Percentiles rank a stretch among this genome's conserved stretches.
Evolutionary conservation across 2,888 invertebrate species (phyloP).

Genomic region (Mystacides longicornis): DNA sequence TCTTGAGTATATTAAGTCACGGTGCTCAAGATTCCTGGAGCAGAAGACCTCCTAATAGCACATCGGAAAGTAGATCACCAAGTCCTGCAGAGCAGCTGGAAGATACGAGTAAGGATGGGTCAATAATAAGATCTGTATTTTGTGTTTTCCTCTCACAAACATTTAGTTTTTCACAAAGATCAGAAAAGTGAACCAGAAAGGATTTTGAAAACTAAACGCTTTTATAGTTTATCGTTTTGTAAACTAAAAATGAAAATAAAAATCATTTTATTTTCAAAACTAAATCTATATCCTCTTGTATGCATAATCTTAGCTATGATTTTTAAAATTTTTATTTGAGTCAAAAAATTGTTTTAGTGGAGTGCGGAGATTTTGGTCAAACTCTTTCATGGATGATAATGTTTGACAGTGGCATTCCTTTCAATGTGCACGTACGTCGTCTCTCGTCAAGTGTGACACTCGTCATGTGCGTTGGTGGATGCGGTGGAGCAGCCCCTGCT

Average conservation of each 20-base stretch:
- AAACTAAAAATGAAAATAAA: no score
- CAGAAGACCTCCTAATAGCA: slow-evolving; percentile 18
- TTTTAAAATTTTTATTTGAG: no score
- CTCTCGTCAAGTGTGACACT: slow-evolving; percentile 16
- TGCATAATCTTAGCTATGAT: no score
- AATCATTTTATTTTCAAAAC: no score
- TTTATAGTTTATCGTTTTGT: no score
- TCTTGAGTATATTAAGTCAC: slow-evolving; percentile 58
- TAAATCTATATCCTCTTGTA: no score
- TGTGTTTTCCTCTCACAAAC: no score
- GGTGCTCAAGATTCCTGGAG: slow-evolving; percentile 38
- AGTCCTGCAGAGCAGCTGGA: slow-evolving; percentile 17
- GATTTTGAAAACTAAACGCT: no score
- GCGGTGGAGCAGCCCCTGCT: slow-evolving; percentile 12
- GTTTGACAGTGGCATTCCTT: slow-evolving; percentile 13
- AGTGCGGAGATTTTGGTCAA: slow-evolving; percentile 21
- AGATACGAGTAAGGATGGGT: slow-evolving; percentile 3
- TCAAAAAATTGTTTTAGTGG: slow-evolving; percentile 11
- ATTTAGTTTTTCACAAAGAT: no score
- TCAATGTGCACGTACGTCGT: slow-evolving; percentile 16
- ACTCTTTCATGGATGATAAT: slow-evolving; percentile 21
- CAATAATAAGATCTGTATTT: no score
- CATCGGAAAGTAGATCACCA: slow-evolving; percentile 12
- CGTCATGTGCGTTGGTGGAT: slow-evolving; percentile 10
- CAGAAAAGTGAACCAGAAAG: no score